Evolutionary conservation across 1,140 invertebrate genomes (phyloP), one percentile per base, ranked within the genome.

Genomic region (Drosophila yakuba): DNA sequence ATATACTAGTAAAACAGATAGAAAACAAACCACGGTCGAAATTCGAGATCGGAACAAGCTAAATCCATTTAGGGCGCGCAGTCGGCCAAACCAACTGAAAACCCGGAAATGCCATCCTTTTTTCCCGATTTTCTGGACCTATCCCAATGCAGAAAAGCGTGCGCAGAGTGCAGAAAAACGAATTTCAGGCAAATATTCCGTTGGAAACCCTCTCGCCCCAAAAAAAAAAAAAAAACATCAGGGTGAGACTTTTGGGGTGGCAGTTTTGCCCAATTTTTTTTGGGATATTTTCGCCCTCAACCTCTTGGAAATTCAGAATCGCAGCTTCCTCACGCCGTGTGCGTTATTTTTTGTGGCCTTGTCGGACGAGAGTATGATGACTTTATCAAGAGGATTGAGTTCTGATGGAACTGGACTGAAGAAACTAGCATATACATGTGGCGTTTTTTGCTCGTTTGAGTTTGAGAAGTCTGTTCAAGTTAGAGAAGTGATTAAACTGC

Each of bases 101-200:
- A 50, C n/a, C 15, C 28, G 4, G 28, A 71, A 23, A 45, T 35
- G 28, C 48, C 4, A 35, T 51, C 48, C 69, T 23, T 38, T 32
- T 14, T 58, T 51, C 14, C 38, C 28, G 35, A 39, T 17, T 39
- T 39, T 36, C 60, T 20, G 20, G 60, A 74, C 73, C 71, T 75
- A 75, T 51, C 62, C 54, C 73, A 75, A 67, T 67, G 61, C 78
- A 44, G 58, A 50, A 72, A 54, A 47, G 47, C 64, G 71, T 82
- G 83, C 78, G 79, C 82, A 79, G 62, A 12, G 52, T 64, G 78
- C 71, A 76, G 62, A 79, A 88, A 86, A 86, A 88, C 85, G 83
- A 88, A 76, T 79, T 88, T 83, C 63, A 48, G 71, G 79, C 66
- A 63, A 62, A 60, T 63, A 79, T 71, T 52, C 69, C 45, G 44